These are phyloP conservation scores for Oscheius myriophilus DNA, from an alignment of 2,888 invertebrate genomes.

Conservation along the genomic window DNA sequence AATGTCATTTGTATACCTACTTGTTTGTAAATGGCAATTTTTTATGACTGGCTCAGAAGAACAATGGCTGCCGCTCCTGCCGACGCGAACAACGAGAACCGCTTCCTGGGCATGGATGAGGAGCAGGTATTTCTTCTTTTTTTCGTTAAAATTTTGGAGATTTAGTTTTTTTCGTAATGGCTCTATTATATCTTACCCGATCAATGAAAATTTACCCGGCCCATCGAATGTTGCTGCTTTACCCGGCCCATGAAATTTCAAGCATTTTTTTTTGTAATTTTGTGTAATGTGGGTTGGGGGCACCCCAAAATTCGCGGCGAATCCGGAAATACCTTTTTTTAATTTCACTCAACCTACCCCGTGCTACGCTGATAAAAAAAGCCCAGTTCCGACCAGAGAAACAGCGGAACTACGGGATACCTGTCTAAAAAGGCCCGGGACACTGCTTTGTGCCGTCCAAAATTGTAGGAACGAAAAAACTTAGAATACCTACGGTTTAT, in stretches of 20 bases:
- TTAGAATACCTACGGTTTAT: too few species aligned
- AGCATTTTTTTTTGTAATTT: background rate
- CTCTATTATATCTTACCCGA: too few species aligned
- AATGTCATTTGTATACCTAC: constrained; percentile 6
- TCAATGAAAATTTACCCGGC: too few species aligned
- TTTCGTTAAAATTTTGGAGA: background rate
- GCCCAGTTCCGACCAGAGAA: too few species aligned
- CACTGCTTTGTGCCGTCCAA: too few species aligned
- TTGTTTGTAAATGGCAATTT: background rate
- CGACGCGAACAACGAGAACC: constrained; percentile 14
- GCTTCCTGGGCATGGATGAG: constrained; percentile 33
- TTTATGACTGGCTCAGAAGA: background rate
- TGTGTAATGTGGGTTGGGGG: background rate
- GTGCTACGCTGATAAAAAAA: too few species aligned
- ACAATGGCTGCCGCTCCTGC: constrained; percentile 25
- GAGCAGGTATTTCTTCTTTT: constrained; percentile 30
- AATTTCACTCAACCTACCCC: too few species aligned
- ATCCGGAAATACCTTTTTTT: too few species aligned
- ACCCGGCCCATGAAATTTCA: background rate
- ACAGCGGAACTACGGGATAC: too few species aligned
- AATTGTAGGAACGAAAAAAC: too few species aligned
- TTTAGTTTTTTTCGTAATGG: too few species aligned
- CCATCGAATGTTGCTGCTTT: background rate
- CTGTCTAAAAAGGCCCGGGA: too few species aligned
- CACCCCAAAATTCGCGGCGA: background rate